Conservation (phyloP, 2,113 vertebrate genomes). For the Takifugu flavidus region DNA sequence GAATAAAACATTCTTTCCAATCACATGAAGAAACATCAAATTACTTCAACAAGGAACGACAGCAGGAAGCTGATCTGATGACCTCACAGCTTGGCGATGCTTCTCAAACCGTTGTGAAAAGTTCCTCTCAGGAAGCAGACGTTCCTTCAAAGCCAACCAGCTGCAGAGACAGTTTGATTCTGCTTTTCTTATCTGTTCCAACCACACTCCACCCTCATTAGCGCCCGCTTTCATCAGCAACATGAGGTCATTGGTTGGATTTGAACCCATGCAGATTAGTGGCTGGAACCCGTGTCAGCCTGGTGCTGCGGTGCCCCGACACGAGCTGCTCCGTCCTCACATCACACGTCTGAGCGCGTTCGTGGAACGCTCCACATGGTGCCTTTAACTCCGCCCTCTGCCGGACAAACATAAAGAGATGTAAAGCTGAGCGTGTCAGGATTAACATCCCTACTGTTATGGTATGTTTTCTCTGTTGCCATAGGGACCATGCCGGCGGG, state of each 20-base stretch:
- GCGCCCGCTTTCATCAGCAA: not conserved
- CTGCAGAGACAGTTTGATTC: not conserved
- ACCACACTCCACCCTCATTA: conserved; percentile 7
- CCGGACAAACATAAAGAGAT: conserved; percentile 26
- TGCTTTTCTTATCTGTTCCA: not conserved
- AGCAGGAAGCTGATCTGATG: too few species aligned
- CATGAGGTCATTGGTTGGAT: not conserved
- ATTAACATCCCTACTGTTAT: conserved; percentile 5
- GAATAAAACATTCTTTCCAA: too few species aligned
- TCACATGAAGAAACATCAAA: too few species aligned
- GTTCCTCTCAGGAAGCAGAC: not conserved
- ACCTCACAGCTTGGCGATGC: too few species aligned
- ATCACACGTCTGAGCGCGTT: conserved; percentile 28
- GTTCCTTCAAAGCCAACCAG: not conserved
- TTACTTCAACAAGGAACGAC: too few species aligned
- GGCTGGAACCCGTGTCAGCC: not conserved
- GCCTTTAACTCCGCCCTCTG: conserved; percentile 18
- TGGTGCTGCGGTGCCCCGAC: not conserved
- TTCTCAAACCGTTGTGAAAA: too few species aligned
- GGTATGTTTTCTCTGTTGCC: conserved; percentile 28
- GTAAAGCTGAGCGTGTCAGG: conserved; percentile 7
- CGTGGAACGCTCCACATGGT: conserved; percentile 7
- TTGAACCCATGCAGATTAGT: not conserved
- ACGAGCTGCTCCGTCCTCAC: conserved; percentile 31
- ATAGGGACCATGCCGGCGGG: conserved; percentile 91